Conservation (phyloP, 23 tunicate species). For the Aplidium turbinatum region DNA sequence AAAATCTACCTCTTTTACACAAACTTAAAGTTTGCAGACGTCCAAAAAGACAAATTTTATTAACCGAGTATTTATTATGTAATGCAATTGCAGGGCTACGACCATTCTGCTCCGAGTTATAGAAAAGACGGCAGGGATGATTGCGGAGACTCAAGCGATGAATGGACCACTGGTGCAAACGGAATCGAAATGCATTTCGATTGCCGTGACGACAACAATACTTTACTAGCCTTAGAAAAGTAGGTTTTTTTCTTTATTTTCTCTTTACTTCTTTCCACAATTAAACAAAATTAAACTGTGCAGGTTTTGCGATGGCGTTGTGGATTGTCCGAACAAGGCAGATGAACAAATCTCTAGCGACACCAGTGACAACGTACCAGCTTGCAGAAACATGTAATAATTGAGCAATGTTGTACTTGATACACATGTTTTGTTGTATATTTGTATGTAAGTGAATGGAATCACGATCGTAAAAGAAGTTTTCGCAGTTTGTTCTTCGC, state of each 20-base stretch:
- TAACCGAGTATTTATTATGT: too few species aligned
- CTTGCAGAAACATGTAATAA: slow-evolving; percentile 4
- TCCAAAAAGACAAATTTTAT: too few species aligned
- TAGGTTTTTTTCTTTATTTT: background rate
- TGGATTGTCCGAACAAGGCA: slow-evolving; percentile 54
- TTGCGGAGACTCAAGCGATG: slow-evolving; percentile 82
- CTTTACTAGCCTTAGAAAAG: slow-evolving; percentile 3
- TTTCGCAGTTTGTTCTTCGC: too few species aligned
- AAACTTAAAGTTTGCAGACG: too few species aligned
- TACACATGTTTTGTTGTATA: too few species aligned
- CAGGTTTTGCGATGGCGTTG: slow-evolving; percentile 62
- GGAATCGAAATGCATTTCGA: background rate
- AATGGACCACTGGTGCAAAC: slow-evolving; percentile 33
- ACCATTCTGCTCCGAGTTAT: background rate
- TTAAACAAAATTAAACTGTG: too few species aligned
- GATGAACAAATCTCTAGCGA: slow-evolving; percentile 10
- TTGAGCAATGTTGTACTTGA: background rate
- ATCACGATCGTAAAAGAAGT: too few species aligned
- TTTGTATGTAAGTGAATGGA: too few species aligned
- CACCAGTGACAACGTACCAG: background rate
- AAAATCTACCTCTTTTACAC: too few species aligned
- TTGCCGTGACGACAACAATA: background rate
- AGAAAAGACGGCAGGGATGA: slow-evolving; percentile 53
- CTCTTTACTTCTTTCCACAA: background rate
- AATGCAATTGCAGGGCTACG: slow-evolving; percentile 17